Evolutionary conservation across 2,888 invertebrate genomes (phyloP).

Genomic region (Epirrhoe tristata): DNA sequence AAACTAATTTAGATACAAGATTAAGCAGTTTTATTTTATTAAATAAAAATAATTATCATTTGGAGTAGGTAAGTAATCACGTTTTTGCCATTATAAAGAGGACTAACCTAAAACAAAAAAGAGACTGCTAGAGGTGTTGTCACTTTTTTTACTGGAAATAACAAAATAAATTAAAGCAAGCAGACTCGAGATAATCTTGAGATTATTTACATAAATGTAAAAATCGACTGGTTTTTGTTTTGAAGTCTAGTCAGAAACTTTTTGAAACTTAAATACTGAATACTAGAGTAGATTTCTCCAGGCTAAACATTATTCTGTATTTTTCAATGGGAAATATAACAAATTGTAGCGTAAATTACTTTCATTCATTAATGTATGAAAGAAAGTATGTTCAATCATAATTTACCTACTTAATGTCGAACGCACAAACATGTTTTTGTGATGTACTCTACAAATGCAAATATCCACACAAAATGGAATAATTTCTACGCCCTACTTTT

Average conservation of each 20-base stretch:
- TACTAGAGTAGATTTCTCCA: not conserved
- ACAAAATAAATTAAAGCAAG: not conserved
- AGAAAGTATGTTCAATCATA: too few species aligned
- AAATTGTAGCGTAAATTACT: too few species aligned
- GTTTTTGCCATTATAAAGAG: conserved; percentile 6
- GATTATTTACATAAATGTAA: not conserved
- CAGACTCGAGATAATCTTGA: not conserved
- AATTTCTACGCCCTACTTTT: conserved; percentile 19
- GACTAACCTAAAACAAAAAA: conserved; percentile 2
- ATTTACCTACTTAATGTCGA: not conserved
- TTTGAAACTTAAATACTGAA: not conserved
- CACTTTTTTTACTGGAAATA: not conserved
- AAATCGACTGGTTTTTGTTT: not conserved
- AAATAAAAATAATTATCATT: conserved; percentile 24
- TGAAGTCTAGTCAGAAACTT: not conserved
- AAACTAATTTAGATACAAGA: conserved; percentile 31
- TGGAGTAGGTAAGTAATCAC: conserved; percentile 23
- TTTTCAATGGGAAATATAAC: too few species aligned
- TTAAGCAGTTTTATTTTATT: conserved; percentile 49
- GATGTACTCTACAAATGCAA: conserved; percentile 18
- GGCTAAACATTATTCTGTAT: not conserved
- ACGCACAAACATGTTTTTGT: conserved; percentile 3
- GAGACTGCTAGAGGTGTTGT: not conserved
- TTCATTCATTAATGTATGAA: too few species aligned
- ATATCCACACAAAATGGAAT: conserved; percentile 18